Conservation (phyloP, 2,113 vertebrate genomes). For the Centropus unirufus region DNA sequence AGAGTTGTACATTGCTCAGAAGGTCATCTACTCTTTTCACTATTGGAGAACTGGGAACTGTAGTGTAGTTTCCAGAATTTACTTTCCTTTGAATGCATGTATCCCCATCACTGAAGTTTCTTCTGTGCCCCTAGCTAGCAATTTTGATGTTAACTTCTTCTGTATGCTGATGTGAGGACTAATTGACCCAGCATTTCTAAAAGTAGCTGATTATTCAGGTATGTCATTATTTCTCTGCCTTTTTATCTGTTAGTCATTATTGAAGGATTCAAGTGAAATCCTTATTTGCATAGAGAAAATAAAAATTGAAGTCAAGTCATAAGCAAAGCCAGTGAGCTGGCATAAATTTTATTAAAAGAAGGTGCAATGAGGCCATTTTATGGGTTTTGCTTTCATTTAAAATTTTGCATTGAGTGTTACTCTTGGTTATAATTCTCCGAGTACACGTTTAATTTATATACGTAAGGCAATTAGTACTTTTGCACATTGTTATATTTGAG, state of each 20-base stretch:
- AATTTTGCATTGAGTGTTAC: background rate
- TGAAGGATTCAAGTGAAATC: constrained; percentile 63
- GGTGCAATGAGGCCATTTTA: constrained; percentile 6
- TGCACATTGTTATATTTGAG: background rate
- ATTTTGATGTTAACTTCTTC: constrained; percentile 37
- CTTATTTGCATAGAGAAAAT: constrained; percentile 68
- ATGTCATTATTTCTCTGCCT: constrained; percentile 58
- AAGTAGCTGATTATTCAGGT: constrained; percentile 56
- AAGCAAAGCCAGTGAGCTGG: constrained; percentile 67
- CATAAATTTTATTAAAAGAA: constrained; percentile 65
- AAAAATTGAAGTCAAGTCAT: constrained; percentile 62
- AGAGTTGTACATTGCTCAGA: background rate
- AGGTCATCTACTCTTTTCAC: background rate
- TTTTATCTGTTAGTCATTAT: constrained; percentile 69
- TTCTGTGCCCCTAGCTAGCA: fast-evolving
- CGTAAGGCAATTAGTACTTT: background rate
- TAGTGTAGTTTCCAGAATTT: background rate
- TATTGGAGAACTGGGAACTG: background rate
- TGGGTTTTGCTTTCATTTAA: constrained; percentile 44
- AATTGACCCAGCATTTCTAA: constrained; percentile 50
- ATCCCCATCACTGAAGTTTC: background rate
- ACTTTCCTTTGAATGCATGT: background rate
- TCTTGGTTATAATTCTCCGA: constrained; percentile 3
- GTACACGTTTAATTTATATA: background rate
- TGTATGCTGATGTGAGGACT: constrained; percentile 45